Evolutionary conservation across 2,888 invertebrate species (phyloP), one percentile per base, ranked within the genome.

Genomic region (Disparrhopalites patrizii): DNA sequence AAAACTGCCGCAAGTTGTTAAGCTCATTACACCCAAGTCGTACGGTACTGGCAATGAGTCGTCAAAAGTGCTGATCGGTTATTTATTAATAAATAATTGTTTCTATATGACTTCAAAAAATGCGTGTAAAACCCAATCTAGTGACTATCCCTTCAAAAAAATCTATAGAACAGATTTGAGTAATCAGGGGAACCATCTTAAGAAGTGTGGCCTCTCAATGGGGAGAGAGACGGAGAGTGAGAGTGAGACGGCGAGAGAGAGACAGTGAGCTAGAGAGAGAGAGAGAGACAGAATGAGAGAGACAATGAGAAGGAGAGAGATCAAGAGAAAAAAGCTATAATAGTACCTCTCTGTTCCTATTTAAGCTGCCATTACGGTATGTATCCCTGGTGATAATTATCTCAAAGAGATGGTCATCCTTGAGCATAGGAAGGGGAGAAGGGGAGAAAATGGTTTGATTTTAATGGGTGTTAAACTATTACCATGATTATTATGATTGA

Each of bases 121-220:
- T n/a, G n/a, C n/a, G n/a, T n/a, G n/a, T n/a, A n/a, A n/a, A n/a
- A n/a, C n/a, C n/a, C n/a, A n/a, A n/a, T n/a, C n/a, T n/a, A n/a
- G n/a, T n/a, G n/a, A n/a, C n/a, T n/a, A n/a, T n/a, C n/a, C n/a
- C n/a, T n/a, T n/a, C n/a, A n/a, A n/a, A n/a, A n/a, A n/a, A n/a
- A n/a, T n/a, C n/a, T n/a, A n/a, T n/a, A n/a, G n/a, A n/a, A n/a
- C n/a, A n/a, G n/a, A n/a, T n/a, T n/a, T n/a, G n/a, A n/a, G n/a
- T n/a, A 47, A 47, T 47, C 47, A 47, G 23, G 15, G 43, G 8
- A 13, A 20, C 33, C 31, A 55, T 55, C 55, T 55, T 55, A 30
- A 55, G 20, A 20, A 55, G 57, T 57, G 40, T 57, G 57, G 57
- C 57, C 57, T 57, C 47, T 47, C 31, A 28, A 55, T 55, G 20